Conservation (phyloP, 2,888 invertebrate genomes). For the Bombylius discolor region DNA sequence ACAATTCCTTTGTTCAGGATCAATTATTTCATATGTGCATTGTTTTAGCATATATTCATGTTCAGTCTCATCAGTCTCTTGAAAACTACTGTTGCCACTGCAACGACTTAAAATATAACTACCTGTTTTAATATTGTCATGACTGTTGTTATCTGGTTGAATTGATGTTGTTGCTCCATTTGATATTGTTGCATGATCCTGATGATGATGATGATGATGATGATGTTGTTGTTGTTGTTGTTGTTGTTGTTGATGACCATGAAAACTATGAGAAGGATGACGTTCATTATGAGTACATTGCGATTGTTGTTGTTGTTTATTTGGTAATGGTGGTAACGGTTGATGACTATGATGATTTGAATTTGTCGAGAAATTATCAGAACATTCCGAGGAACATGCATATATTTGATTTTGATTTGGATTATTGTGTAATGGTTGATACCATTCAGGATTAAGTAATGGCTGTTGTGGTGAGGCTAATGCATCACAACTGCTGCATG, state of each 20-base stretch:
- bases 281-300: not conserved
- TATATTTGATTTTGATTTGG: constrained; percentile 31
- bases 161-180: constrained; percentile 14
- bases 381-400: constrained; percentile 37
- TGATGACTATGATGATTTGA: constrained; percentile 25
- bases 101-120: constrained; percentile 10
- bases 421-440: constrained; percentile 28
- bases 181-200: constrained; percentile 6
- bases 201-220: constrained; percentile 12
- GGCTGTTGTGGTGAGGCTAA: constrained; percentile 33
- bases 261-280: not conserved
- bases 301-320: constrained; percentile 14
- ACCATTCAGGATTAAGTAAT: constrained; percentile 30
- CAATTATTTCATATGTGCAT: constrained; percentile 8
- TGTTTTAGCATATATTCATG: constrained; percentile 15
- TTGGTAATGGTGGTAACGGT: constrained; percentile 7
- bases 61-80: constrained; percentile 26
- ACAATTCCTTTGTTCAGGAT: constrained; percentile 27
- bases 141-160: constrained; percentile 23
- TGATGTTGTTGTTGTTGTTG: constrained; percentile 15
- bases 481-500: constrained; percentile 36
- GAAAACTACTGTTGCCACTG: constrained; percentile 16
- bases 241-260: constrained; percentile 2
- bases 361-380: constrained; percentile 26
- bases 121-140: constrained; percentile 21